Percentiles rank a stretch among this genome's conserved stretches.
These are phyloP conservation scores for Mycalesis mineus DNA, from an alignment of 2,888 invertebrate genomes.

Conservation along the genomic window DNA sequence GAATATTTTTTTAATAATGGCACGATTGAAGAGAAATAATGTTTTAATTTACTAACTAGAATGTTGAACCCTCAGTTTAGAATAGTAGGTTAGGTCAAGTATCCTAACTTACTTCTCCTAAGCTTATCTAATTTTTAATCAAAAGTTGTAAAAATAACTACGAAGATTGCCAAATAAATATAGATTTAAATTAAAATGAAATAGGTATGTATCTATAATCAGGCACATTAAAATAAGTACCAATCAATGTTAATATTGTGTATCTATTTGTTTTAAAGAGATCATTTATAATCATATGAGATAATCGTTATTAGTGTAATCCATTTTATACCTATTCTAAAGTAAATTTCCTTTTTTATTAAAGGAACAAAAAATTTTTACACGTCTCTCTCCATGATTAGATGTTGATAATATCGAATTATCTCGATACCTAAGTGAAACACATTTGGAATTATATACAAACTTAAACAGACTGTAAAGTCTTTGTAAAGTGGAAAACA, in stretches of 20 bases:
- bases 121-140: background rate
- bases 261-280: background rate
- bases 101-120: too few species aligned
- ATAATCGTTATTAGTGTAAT: background rate
- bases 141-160: too few species aligned
- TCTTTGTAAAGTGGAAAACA: background rate
- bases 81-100: background rate
- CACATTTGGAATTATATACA: background rate
- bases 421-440: background rate
- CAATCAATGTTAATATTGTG: background rate
- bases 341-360: background rate
- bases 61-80: background rate
- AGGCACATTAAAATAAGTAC: background rate
- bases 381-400: background rate
- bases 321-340: background rate
- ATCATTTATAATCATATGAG: background rate
- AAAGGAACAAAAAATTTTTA: background rate
- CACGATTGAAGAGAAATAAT: background rate
- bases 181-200: background rate
- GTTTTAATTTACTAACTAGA: background rate
- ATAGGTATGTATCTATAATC: too few species aligned
- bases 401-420: background rate
- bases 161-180: background rate
- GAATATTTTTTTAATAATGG: background rate
- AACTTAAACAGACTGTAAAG: background rate